Evolutionary conservation across 64 coral and sea anemone genomes (phyloP), one percentile per base, ranked within the genome.

Genomic region (Montipora efflorescens): DNA sequence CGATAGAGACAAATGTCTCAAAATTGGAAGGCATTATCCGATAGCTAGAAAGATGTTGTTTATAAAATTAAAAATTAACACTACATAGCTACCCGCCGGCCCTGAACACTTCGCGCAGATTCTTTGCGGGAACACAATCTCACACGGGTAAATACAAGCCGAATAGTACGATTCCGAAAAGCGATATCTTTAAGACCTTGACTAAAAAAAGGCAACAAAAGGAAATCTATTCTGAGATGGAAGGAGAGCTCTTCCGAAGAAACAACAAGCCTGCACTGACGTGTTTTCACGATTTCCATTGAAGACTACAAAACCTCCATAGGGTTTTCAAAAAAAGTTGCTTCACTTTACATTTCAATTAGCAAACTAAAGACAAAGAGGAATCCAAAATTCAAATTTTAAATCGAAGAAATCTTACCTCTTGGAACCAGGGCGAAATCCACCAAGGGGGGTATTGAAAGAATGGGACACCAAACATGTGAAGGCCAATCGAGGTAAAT

Each of bases 11-110:
- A 14, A 12, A 19, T 67, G 2, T 67, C 64, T 7, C 10, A 67
- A 71, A 71, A 71, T 71, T 6, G 21, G 5, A 71, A 71, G 8
- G 14, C 55, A 61, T 59, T 15, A 20, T 62, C 53, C 55, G 4
- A 81, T 59, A 58, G n/a, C 50, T 82, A 5, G 52, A 15, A 82
- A 61, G 3, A 61, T 78, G 1, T 61, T 25, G 79, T 62, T 82
- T 82, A 82, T 18, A 62, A 59, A 82, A 61, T 59, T 82, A 59
- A 82, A 82, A 82, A 82, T 62, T 62, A 61, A 43, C 79, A 43
- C 20, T 0, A 82, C 48, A 43, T 58, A 59, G 79, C 52, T 82
- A 58, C 13, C 28, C n/a, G 7, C 53, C 20, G 53, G 52, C 20
- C 79, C 48, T 12, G 43, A 82, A 62, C 8, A 53, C n/a, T 62